Evolutionary conservation across 1,140 invertebrate species (phyloP).

Genomic region (Zaprionus gabonicus): DNA sequence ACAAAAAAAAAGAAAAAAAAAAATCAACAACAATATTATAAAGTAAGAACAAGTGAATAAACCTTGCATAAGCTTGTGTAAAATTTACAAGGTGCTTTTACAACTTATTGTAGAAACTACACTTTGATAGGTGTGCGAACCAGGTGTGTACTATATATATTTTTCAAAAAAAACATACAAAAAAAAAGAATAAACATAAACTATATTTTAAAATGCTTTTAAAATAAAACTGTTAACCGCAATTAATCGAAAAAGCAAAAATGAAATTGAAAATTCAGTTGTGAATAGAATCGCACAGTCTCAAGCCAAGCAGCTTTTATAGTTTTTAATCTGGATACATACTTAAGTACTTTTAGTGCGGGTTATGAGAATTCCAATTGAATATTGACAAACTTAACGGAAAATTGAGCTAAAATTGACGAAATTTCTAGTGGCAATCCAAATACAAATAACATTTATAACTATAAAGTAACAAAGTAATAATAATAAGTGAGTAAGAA

Average conservation of each 20-base stretch:
- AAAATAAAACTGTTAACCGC: slow-evolving; percentile 32
- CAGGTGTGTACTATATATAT: slow-evolving; percentile 59
- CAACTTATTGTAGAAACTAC: slow-evolving; percentile 53
- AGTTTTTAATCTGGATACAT: slow-evolving; percentile 66
- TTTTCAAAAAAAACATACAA: slow-evolving; percentile 48
- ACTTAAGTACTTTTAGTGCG: slow-evolving; percentile 40
- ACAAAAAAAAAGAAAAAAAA: slow-evolving; percentile 42
- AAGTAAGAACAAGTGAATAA: slow-evolving; percentile 43
- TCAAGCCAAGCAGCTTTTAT: slow-evolving; percentile 55
- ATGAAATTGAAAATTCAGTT: slow-evolving; percentile 56
- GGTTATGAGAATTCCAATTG: slow-evolving; percentile 38
- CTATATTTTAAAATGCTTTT: slow-evolving; percentile 79
- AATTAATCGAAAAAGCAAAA: slow-evolving; percentile 45
- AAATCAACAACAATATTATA: slow-evolving; percentile 24
- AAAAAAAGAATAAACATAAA: slow-evolving; percentile 19
- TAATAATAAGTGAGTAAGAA: slow-evolving; percentile 8
- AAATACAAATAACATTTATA: slow-evolving; percentile 18
- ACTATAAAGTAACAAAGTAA: slow-evolving; percentile 7
- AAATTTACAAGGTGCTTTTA: slow-evolving; percentile 82
- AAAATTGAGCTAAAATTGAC: slow-evolving; percentile 53
- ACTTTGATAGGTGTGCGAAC: slow-evolving; percentile 38
- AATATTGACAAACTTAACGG: background rate
- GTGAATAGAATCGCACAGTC: slow-evolving; percentile 63
- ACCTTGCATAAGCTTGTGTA: slow-evolving; percentile 56
- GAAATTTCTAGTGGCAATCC: slow-evolving; percentile 70